Conservation (phyloP, 2,113 vertebrate genomes). For the Pelusios castaneus region DNA sequence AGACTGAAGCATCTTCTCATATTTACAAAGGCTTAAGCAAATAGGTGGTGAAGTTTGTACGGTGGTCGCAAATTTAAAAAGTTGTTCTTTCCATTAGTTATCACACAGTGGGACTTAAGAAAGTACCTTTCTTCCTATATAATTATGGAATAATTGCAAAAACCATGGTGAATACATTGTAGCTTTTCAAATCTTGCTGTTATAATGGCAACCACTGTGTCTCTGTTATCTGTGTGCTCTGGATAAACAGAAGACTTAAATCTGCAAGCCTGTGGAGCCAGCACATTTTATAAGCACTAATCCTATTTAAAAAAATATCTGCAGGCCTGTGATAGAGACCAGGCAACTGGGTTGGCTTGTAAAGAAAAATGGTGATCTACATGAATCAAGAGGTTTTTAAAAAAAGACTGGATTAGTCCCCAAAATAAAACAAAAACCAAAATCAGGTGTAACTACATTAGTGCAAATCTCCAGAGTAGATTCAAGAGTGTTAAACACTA, state of each 20-base stretch:
- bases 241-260: conserved; percentile 20
- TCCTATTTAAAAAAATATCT: conserved; percentile 55
- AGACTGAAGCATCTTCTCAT: background rate
- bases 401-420: background rate
- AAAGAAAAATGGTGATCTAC: background rate
- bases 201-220: background rate
- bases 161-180: background rate
- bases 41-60: conserved; percentile 8
- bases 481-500: background rate
- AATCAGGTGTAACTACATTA: background rate
- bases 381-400: background rate
- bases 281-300: conserved; percentile 34
- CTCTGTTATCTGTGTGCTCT: background rate
- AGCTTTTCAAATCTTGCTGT: background rate
- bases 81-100: background rate
- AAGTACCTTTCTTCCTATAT: background rate
- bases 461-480: background rate
- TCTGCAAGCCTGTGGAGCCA: background rate
- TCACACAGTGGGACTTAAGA: fast-evolving
- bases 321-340: background rate
- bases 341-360: conserved; percentile 4
- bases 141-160: background rate
- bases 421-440: background rate
- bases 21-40: background rate
- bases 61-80: background rate